A percentile compares a stretch with the other conserved stretches of the same genome.
Evolutionary conservation across 2,888 invertebrate species (phyloP).

Genomic region (Megamerina dolium): DNA sequence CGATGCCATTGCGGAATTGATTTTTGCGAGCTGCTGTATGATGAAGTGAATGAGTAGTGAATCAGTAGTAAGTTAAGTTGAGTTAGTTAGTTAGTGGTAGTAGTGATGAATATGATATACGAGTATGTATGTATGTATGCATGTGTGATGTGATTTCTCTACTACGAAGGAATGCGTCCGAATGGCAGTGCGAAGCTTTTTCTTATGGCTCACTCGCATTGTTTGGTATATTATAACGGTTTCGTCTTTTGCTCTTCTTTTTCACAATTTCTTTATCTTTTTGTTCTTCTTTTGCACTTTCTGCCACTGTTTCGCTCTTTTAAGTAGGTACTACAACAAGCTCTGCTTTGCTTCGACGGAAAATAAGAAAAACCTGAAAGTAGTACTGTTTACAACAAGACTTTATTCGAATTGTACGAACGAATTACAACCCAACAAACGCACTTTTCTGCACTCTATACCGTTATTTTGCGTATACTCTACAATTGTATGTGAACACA

Average conservation of each 20-base stretch:
- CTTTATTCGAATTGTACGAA: neutral
- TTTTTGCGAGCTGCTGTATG: too few species aligned
- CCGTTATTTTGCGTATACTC: conserved; percentile 10
- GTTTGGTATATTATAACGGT: conserved; percentile 1
- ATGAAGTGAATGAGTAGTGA: too few species aligned
- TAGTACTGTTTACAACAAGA: neutral
- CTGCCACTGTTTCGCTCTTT: conserved; percentile 4
- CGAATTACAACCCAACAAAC: neutral
- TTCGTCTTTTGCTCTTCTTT: conserved; percentile 2
- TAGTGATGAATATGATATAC: too few species aligned
- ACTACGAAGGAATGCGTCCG: conserved; percentile 40
- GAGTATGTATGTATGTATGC: too few species aligned
- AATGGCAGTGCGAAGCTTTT: conserved; percentile 32
- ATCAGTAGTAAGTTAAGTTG: too few species aligned
- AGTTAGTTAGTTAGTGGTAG: too few species aligned
- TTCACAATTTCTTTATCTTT: conserved; percentile 8
- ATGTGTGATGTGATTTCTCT: too few species aligned
- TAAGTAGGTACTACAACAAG: neutral
- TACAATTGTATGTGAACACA: conserved; percentile 6
- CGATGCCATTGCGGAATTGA: too few species aligned
- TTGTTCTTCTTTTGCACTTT: conserved; percentile 10
- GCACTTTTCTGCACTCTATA: neutral
- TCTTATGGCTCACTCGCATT: conserved; percentile 8
- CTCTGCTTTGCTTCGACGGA: too few species aligned
- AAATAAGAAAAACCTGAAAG: neutral